Evolutionary conservation across 2,113 vertebrate genomes (phyloP).

Genomic region (Peromyscus leucopus): DNA sequence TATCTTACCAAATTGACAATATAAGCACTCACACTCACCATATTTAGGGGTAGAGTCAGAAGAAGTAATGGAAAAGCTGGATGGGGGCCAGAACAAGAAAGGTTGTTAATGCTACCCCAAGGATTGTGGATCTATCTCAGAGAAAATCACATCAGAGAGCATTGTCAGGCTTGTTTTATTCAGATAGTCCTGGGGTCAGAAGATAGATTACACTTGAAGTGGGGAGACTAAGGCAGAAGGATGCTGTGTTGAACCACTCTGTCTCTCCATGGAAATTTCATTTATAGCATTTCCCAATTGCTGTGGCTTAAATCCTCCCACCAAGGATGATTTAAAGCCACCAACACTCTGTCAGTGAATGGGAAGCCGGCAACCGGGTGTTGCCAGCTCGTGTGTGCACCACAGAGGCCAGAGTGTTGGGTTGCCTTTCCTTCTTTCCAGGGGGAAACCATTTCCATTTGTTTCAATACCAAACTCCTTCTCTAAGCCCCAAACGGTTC

Average conservation of each 20-base stretch:
- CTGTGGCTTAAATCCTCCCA: not conserved
- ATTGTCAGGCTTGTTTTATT: not conserved
- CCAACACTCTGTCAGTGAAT: too few relatives aligned
- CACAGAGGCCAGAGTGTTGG: fast-evolving
- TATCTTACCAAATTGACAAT: not conserved
- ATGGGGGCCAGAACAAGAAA: not conserved
- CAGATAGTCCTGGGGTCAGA: not conserved
- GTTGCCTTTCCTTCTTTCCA: not conserved
- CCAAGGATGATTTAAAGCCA: not conserved
- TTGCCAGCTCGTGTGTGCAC: not conserved
- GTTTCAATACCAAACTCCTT: not conserved
- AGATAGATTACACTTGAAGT: not conserved
- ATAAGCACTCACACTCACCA: not conserved
- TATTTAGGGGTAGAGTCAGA: not conserved
- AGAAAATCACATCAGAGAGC: not conserved
- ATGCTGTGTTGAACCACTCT: not conserved
- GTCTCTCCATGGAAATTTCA: not conserved
- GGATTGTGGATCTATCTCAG: not conserved
- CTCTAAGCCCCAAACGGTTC: not conserved
- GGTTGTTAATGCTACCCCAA: not conserved
- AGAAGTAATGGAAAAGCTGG: not conserved
- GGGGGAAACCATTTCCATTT: not conserved
- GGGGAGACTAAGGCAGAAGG: not conserved
- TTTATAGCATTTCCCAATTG: not conserved
- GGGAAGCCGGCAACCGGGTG: not conserved